Percentiles rank a stretch among this genome's conserved stretches.
These are phyloP conservation scores for Salvator merianae DNA, from an alignment of 2,113 vertebrate genomes.

Conservation along the genomic window DNA sequence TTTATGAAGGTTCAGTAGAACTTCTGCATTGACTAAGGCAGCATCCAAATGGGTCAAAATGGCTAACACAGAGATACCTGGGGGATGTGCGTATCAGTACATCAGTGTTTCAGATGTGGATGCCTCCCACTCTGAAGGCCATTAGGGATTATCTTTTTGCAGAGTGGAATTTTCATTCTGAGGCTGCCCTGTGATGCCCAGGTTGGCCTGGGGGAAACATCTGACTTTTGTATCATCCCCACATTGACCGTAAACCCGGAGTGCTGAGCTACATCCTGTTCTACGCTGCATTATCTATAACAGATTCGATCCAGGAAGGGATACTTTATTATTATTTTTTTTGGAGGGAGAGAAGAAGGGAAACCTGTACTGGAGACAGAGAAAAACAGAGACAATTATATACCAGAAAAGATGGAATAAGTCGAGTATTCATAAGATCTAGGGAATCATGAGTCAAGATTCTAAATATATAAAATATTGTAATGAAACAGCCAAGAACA, in stretches of 20 bases:
- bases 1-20: constrained; percentile 23
- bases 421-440: neutral
- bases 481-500: neutral
- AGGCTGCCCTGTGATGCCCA: too few species aligned
- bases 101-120: too few species aligned
- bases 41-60: too few species aligned
- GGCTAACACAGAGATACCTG: too few species aligned
- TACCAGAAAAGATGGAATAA: neutral
- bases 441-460: neutral
- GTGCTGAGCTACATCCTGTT: neutral
- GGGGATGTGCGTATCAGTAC: too few species aligned
- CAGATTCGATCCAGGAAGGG: neutral
- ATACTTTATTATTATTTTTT: neutral
- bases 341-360: neutral
- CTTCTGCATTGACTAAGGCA: neutral
- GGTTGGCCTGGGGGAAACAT: too few species aligned
- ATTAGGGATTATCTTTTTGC: too few species aligned
- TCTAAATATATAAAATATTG: neutral
- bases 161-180: too few species aligned
- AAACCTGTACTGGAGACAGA: neutral
- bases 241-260: too few species aligned
- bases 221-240: too few species aligned
- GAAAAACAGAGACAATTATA: neutral
- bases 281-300: neutral
- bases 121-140: too few species aligned